Conservation (phyloP, 2,113 vertebrate species). For the Pitta sordida region DNA sequence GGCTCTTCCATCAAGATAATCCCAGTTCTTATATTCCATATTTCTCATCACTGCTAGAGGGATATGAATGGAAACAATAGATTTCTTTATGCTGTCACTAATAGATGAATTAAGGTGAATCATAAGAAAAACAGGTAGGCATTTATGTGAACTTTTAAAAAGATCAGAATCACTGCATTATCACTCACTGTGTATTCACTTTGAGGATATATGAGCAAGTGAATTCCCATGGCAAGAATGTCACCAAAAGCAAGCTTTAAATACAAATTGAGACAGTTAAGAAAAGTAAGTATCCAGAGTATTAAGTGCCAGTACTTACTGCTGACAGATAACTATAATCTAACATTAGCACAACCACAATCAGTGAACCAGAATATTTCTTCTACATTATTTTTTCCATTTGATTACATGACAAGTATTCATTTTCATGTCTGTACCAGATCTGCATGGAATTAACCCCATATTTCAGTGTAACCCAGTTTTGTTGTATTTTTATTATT, state of each 20-base stretch:
- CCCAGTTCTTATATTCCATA: background rate
- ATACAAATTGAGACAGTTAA: background rate
- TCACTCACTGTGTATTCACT: background rate
- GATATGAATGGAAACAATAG: background rate
- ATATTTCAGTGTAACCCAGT: background rate
- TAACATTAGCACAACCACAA: background rate
- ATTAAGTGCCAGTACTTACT: background rate
- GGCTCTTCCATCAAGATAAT: background rate
- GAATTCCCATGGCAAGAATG: background rate
- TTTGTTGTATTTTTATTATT: background rate
- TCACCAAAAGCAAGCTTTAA: conserved; percentile 12
- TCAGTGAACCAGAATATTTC: background rate
- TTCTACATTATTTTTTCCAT: background rate
- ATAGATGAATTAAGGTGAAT: background rate
- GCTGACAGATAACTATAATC: conserved; percentile 7
- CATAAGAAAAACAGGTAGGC: background rate
- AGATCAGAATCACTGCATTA: background rate
- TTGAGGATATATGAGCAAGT: background rate
- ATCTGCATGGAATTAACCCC: background rate
- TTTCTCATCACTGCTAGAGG: background rate
- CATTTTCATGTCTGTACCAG: background rate
- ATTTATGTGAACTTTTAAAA: conserved; percentile 15
- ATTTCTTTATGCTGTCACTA: background rate
- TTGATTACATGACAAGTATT: conserved; percentile 15
- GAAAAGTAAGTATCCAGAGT: background rate